Conservation (phyloP, 1,140 invertebrate species). For the Drosophila navojoa region DNA sequence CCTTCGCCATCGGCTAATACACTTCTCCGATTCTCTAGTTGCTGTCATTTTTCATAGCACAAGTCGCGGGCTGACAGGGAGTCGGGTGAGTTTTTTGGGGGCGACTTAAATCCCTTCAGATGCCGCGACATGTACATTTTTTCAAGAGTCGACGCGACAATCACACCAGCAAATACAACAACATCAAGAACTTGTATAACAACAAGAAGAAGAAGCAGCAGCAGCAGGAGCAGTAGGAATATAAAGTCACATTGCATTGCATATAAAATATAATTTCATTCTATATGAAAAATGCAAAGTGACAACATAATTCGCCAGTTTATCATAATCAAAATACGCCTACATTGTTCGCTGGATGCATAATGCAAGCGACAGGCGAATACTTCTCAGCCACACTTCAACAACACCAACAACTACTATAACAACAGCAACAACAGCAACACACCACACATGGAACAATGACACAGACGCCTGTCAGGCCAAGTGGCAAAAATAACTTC, state of each 20-base stretch:
- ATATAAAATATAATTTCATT: constrained; percentile 82
- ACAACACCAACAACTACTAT: constrained; percentile 42
- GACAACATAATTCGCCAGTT: constrained; percentile 84
- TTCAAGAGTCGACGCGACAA: constrained; percentile 57
- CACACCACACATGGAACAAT: constrained; percentile 56
- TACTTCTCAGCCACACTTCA: constrained; percentile 68
- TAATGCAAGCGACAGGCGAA: constrained; percentile 66
- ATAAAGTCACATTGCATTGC: constrained; percentile 45
- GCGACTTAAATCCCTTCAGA: constrained; percentile 77
- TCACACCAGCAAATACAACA: constrained; percentile 10
- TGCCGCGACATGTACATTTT: constrained; percentile 75
- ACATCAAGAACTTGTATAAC: constrained; percentile 18
- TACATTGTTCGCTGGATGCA: constrained; percentile 68
- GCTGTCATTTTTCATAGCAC: constrained; percentile 60
- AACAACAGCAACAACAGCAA: constrained; percentile 26
- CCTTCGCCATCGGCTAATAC: constrained; percentile 45
- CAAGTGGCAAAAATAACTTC: constrained; percentile 78
- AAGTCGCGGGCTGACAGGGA: constrained; percentile 57
- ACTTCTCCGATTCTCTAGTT: constrained; percentile 38
- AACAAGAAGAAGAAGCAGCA: constrained; percentile 13
- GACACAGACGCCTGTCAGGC: constrained; percentile 77
- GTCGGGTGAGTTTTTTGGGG: constrained; percentile 44
- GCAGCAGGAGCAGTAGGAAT: constrained; percentile 12
- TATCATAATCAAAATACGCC: constrained; percentile 84
- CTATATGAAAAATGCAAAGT: constrained; percentile 83